Evolutionary conservation across 2,113 vertebrate species (phyloP).

Genomic region (Thryonomys swinderianus): DNA sequence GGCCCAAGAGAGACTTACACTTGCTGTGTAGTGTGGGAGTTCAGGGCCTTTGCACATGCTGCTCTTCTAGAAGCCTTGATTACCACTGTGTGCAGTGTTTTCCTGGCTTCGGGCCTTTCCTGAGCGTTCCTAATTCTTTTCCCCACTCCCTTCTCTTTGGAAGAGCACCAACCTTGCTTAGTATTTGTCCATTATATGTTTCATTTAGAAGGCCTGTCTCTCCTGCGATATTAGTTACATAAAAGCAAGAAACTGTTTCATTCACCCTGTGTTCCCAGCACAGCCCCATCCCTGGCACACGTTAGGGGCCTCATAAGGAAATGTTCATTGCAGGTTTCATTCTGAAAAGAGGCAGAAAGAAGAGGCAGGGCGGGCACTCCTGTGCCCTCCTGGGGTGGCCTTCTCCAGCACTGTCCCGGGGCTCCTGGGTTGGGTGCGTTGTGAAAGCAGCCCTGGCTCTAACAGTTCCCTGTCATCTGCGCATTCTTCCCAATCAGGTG

Average conservation of each 20-base stretch:
- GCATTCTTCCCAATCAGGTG: constrained; percentile 87
- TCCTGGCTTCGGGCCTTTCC: background rate
- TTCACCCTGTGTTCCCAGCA: background rate
- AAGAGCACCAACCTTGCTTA: background rate
- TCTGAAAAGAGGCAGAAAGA: background rate
- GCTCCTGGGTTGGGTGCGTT: background rate
- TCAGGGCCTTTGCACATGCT: background rate
- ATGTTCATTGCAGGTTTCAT: background rate
- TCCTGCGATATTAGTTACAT: background rate
- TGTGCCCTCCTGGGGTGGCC: background rate
- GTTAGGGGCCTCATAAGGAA: background rate
- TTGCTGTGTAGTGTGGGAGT: too few relatives aligned
- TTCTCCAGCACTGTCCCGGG: background rate
- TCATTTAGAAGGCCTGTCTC: background rate
- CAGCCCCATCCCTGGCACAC: background rate
- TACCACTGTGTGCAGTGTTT: fast-evolving
- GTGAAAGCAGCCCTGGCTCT: background rate
- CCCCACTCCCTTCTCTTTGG: background rate
- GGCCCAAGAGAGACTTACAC: background rate
- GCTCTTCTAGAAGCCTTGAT: background rate
- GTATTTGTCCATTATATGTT: background rate
- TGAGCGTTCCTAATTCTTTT: background rate
- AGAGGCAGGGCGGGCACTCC: background rate
- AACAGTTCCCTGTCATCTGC: background rate
- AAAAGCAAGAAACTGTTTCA: background rate